Evolutionary conservation across 2,888 invertebrate genomes (phyloP), one percentile per base, ranked within the genome.

Genomic region (Drosophila robusta): DNA sequence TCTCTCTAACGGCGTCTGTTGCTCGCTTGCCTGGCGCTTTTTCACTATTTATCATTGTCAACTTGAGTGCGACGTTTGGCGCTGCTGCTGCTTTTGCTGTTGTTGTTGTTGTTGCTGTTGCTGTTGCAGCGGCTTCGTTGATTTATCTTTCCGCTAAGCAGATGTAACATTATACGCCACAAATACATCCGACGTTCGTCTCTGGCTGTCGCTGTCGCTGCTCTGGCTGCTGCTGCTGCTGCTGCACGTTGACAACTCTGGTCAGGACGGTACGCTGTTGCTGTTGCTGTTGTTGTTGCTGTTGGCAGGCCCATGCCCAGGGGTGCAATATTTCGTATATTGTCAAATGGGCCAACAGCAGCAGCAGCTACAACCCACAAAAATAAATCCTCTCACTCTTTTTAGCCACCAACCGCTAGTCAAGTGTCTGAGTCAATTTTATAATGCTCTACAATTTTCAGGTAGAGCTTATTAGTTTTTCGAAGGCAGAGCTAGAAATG

Each of bases 21-120:
- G 63, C 68, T 70, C 50, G 83, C 64, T 78, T 45, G 86, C 73
- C 88, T 83, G 87, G 78, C 78, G 87, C 85, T 89, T 82, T 86
- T 89, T 81, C 87, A 86, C 85, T 89, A 86, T 86, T 86, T 86
- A 89, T 86, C 85, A 86, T 89, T 86, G 85, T 86, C 85, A 86
- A 82, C 79, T 86, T 86, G 88, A 86, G 85, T 86, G 89, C 87
- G 87, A 81, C 85, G 85, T 81, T 85, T 86, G 87, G 86, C 82
- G 87, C 82, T 81, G 81, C 57, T 78, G 76, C 29, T 75, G 71
- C n/a, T 80, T 75, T 14, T 55, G 52, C 9, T 57, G 58, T 7
- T 60, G 63, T 6, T 62, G 69, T 9, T 42, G 60, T 6, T 46
- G 66, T 3, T 46, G 70, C 4, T 44, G 61, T 57, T 60, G 57